A percentile compares a stretch with the other conserved stretches of the same genome.
Conservation (phyloP, 2,888 invertebrate species). For the Drosophila lutescens region DNA sequence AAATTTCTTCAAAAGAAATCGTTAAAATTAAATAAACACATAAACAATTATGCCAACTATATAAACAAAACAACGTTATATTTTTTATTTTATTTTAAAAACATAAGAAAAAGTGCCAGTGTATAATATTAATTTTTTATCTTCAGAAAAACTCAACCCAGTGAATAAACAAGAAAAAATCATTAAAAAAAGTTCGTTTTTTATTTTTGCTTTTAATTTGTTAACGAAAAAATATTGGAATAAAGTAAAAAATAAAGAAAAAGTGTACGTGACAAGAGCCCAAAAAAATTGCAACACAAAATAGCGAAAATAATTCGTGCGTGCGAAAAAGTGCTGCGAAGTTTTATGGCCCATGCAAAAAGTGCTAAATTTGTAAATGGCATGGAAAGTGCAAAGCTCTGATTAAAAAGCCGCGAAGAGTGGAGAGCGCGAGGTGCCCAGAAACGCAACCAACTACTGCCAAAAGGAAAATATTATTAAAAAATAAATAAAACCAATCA, state of each 20-base stretch:
- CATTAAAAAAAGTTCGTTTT: conserved; percentile 24
- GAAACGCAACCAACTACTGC: conserved; percentile 28
- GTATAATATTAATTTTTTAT: not conserved
- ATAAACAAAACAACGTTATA: not conserved
- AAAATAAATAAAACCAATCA: conserved; percentile 3
- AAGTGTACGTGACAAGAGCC: conserved; percentile 51
- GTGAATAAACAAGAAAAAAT: conserved; percentile 5
- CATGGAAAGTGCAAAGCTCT: conserved; percentile 48
- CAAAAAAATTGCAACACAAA: conserved; percentile 4
- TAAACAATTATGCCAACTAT: not conserved
- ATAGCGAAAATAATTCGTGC: conserved; percentile 50
- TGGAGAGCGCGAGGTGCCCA: not conserved
- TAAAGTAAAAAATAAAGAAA: conserved; percentile 24
- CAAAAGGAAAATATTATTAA: conserved; percentile 21
- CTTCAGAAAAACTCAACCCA: conserved; percentile 21
- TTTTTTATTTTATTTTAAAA: not conserved
- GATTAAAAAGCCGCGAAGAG: conserved; percentile 24
- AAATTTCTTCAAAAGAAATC: not conserved
- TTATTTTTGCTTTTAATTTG: conserved; percentile 40
- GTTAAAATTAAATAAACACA: not conserved
- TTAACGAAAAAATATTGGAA: conserved; percentile 39
- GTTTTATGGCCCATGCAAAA: conserved; percentile 48
- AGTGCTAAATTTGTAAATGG: conserved; percentile 57
- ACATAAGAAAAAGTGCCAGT: not conserved
- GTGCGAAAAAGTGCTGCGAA: conserved; percentile 56